These are phyloP conservation scores for Metopia argyrocephala DNA, from an alignment of 2,888 invertebrate genomes.

Conservation along the genomic window DNA sequence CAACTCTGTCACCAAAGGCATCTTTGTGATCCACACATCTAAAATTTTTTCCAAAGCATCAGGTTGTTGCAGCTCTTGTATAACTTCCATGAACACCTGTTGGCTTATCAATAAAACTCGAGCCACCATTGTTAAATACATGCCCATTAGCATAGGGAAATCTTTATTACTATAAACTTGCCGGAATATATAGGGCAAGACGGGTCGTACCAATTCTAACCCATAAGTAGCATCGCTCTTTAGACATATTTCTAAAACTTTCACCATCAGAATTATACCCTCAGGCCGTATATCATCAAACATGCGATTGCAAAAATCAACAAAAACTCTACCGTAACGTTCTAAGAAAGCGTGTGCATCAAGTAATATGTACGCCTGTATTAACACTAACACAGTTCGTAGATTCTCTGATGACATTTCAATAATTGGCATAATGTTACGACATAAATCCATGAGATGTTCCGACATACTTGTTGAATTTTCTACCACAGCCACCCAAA, in stretches of 20 bases:
- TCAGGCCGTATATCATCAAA: conserved; percentile 88
- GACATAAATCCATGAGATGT: conserved; percentile 85
- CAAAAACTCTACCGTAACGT: conserved; percentile 85
- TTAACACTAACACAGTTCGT: conserved; percentile 87
- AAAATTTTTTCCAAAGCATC: conserved; percentile 85
- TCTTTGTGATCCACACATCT: conserved; percentile 88
- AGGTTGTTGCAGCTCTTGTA: conserved; percentile 80
- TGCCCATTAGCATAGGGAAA: conserved; percentile 86
- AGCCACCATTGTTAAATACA: conserved; percentile 88
- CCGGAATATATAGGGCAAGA: conserved; percentile 82
- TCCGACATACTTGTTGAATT: conserved; percentile 84
- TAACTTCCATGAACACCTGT: conserved; percentile 81
- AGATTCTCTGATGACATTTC: conserved; percentile 91
- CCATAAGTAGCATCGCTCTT: conserved; percentile 86
- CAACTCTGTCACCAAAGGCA: conserved; percentile 87
- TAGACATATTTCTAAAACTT: conserved; percentile 87
- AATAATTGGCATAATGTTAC: conserved; percentile 86
- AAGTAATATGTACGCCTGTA: conserved; percentile 89
- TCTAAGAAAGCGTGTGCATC: conserved; percentile 88
- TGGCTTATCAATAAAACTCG: conserved; percentile 87
- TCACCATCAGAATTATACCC: conserved; percentile 85
- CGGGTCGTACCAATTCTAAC: conserved; percentile 84
- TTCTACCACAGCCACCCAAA: conserved; percentile 92
- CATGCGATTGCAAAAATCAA: conserved; percentile 85
- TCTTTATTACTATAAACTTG: conserved; percentile 85